These are phyloP conservation scores for Pangasius djambal DNA, from an alignment of 2,797 vertebrate species.

Conservation along the genomic window DNA sequence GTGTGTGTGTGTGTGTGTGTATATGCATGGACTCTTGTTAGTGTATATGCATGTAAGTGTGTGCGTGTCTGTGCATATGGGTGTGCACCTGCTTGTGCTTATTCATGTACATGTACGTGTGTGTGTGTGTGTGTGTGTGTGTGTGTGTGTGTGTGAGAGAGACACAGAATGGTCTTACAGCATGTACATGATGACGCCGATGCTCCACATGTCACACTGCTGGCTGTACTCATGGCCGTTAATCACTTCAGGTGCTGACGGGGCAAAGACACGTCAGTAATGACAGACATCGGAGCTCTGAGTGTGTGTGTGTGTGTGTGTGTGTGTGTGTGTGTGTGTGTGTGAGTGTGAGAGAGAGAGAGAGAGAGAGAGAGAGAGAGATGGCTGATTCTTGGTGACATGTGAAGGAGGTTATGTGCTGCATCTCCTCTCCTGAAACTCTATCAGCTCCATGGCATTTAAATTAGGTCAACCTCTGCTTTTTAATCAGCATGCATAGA, in stretches of 20 bases:
- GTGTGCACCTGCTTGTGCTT: too few species aligned
- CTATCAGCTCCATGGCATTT: conserved; percentile 35
- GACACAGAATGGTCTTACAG: conserved; percentile 77
- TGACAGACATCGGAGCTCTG: conserved; percentile 37
- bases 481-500: conserved; percentile 54
- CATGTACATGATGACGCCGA: conserved; percentile 90
- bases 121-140: too few species aligned
- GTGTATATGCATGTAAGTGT: background rate
- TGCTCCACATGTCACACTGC: conserved; percentile 90
- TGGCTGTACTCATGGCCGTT: conserved; percentile 84
- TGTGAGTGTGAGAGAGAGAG: background rate
- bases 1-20: background rate
- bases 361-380: background rate
- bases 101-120: too few species aligned
- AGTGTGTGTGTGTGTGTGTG: conserved; percentile 11
- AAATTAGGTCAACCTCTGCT: conserved; percentile 52
- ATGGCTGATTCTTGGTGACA: background rate
- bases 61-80: background rate
- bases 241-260: conserved; percentile 89
- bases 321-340: conserved; percentile 4
- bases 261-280: conserved; percentile 50
- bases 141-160: too few species aligned
- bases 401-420: background rate
- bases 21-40: conserved; percentile 7
- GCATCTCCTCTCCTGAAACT: conserved; percentile 20